phyloP scores from a whole-genome alignment of 1,140 invertebrate genomes.

The Daktulosphaira vitifoliae region DNA sequence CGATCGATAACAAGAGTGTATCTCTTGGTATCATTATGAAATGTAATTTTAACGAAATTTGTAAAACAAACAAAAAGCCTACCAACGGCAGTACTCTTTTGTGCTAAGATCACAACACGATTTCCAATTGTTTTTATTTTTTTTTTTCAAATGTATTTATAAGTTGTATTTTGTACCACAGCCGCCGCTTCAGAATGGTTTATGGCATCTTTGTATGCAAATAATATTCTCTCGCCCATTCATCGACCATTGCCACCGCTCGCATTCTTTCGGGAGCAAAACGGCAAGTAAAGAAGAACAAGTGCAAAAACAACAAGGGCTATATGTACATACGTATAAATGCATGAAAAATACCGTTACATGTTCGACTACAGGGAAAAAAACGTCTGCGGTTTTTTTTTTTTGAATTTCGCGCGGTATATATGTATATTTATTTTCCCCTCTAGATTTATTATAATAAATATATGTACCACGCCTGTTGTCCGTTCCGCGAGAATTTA shows the following conservation, averaged over 20 bases:
- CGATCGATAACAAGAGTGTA: no score
- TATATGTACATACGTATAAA: not conserved
- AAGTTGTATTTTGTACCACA: not conserved
- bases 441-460: slow-evolving; percentile 10
- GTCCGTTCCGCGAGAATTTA: not conserved
- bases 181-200: slow-evolving; percentile 8
- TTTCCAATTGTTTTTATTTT: slow-evolving; percentile 1
- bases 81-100: no score
- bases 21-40: no score
- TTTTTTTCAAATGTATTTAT: slow-evolving; percentile 11
- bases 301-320: slow-evolving; percentile 3
- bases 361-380: not conserved
- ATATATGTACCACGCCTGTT: no score
- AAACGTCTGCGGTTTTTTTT: not conserved
- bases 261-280: slow-evolving; percentile 27
- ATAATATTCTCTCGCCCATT: slow-evolving; percentile 24
- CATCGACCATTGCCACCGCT: slow-evolving; percentile 16
- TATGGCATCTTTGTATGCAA: slow-evolving; percentile 34
- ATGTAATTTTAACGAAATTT: no score
- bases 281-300: not conserved
- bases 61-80: no score
- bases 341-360: not conserved
- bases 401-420: slow-evolving; percentile 15
- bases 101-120: not conserved
- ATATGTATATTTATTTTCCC: slow-evolving; percentile 3